Percentiles rank a stretch among this genome's conserved stretches.
Conservation (phyloP, 2,888 invertebrate species). For the Idaea aversata region DNA sequence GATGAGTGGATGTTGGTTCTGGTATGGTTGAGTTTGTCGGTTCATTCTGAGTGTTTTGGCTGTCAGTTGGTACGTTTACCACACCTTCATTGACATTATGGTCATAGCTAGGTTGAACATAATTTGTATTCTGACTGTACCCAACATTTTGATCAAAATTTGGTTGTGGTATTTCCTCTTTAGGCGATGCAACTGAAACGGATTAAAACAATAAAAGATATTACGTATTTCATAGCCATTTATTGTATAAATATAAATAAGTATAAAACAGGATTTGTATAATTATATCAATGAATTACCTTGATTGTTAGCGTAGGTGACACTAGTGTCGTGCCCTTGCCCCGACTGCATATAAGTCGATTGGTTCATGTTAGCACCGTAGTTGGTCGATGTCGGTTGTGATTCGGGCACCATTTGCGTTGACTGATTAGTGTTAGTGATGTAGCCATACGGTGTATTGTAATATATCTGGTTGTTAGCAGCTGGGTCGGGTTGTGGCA, state of each 20-base stretch:
- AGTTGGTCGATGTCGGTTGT: constrained; percentile 50
- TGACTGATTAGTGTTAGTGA: constrained; percentile 51
- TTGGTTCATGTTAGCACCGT: constrained; percentile 58
- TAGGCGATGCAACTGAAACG: constrained; percentile 66
- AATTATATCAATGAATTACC: constrained; percentile 52
- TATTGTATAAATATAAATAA: constrained; percentile 24
- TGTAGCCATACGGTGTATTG: constrained; percentile 74
- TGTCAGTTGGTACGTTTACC: constrained; percentile 11
- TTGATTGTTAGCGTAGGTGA: constrained; percentile 60
- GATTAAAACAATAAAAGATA: constrained; percentile 36
- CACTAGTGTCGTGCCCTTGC: constrained; percentile 50
- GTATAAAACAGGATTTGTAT: constrained; percentile 22
- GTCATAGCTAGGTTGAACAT: constrained; percentile 33
- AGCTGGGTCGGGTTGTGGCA: constrained; percentile 40
- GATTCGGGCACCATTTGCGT: constrained; percentile 44
- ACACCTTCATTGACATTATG: constrained; percentile 23
- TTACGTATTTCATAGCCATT: constrained; percentile 22
- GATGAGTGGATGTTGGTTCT: constrained; percentile 13
- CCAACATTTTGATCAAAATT: constrained; percentile 1
- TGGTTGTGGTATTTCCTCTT: constrained; percentile 47
- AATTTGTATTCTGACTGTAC: neutral
- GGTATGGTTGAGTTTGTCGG: constrained; percentile 8
- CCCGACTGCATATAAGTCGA: constrained; percentile 68
- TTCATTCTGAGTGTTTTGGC: constrained; percentile 4
- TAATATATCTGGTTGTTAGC: constrained; percentile 61